Evolutionary conservation across 2,888 invertebrate species (phyloP).

Genomic region (Caprella mutica): DNA sequence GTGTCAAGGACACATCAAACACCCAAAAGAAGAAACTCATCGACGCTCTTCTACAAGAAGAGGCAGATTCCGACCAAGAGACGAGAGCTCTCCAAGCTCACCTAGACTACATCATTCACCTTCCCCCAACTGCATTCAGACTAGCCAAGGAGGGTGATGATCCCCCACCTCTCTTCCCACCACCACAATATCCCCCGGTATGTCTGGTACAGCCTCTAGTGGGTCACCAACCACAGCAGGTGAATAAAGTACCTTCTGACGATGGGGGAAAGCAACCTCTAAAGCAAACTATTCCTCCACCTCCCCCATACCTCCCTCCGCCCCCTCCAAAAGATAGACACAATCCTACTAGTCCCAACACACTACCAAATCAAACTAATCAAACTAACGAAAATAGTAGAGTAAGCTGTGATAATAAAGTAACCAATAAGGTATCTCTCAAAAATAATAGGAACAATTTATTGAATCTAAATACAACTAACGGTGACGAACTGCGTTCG

Average conservation of each 20-base stretch:
- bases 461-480: too few species aligned
- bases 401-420: too few species aligned
- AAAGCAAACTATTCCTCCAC: neutral
- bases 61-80: slow-evolving; percentile 23
- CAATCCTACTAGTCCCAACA: too few species aligned
- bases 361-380: neutral
- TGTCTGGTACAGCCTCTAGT: slow-evolving; percentile 1
- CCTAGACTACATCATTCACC: slow-evolving; percentile 31
- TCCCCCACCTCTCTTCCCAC: slow-evolving; percentile 5
- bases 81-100: slow-evolving; percentile 19
- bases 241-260: too few species aligned
- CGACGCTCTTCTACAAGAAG: slow-evolving; percentile 21
- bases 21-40: slow-evolving; percentile 26
- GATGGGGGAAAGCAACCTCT: too few species aligned
- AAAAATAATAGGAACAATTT: too few species aligned
- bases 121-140: slow-evolving; percentile 30
- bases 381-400: neutral
- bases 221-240: neutral
- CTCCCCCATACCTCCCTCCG: neutral
- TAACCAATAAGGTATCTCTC: too few species aligned
- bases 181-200: slow-evolving; percentile 2
- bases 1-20: slow-evolving; percentile 19
- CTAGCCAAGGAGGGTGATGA: slow-evolving; percentile 12
- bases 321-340: too few species aligned
- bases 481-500: too few species aligned